Evolutionary conservation across 2,113 vertebrate genomes (phyloP), one percentile per base, ranked within the genome.

Genomic region (Ia io): DNA sequence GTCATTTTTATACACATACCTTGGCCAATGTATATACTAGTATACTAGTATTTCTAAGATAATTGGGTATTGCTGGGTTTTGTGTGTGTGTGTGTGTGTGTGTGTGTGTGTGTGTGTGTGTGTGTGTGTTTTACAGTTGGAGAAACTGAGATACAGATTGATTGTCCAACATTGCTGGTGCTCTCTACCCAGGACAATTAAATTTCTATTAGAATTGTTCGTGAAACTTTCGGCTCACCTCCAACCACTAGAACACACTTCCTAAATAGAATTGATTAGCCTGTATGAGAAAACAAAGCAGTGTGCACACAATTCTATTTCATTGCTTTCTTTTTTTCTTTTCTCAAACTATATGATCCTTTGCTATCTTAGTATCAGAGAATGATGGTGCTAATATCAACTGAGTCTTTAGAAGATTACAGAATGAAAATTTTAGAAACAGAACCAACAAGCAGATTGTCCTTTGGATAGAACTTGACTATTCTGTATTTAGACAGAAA

Each of bases 261-360:
- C n/a, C 59, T 90, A 49, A 95, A 85, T 47, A 70, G 56, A 95
- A 91, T 47, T 6, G 20, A 84, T 95, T 94, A 69, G 13, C 30
- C 61, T 56, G 5, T 65, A 16, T 56, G 65, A 88, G 22, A 93
- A 63, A 94, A 67, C 13, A 83, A 93, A 95, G 69, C 23, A 51
- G 1, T 65, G 53, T 65, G 32, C 23, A 37, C 7, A 20, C 30
- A 51, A 53, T 9, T 94, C 23, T 20, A 18, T 85, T 86, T 92
- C 25, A 35, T 84, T 59, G 9, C 40, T 65, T 86, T 71, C 16
- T 37, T 82, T n/a, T n/a, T 40, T 69, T 47, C 44, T 65, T 37
- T 35, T 22, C 25, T 80, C 11, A 32, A 32, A 2, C 16, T 77
- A 28, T 2, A 42, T 71, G n/a, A 13, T 9, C 16, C 23, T 94